phyloP scores from a whole-genome alignment of 2,888 invertebrate genomes.

The Gastracanthus pulcherrimus region DNA sequence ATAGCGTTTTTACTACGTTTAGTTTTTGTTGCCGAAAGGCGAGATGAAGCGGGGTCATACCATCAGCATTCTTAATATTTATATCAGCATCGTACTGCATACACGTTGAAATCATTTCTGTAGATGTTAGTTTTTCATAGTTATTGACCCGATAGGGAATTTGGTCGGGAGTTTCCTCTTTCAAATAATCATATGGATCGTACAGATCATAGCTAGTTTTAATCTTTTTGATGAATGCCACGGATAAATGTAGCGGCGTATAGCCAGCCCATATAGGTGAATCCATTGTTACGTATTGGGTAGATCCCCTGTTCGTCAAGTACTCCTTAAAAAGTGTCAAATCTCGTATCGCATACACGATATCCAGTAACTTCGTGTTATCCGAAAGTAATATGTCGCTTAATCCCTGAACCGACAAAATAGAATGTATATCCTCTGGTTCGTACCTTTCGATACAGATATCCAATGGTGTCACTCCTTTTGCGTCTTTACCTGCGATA shows the following conservation, averaged over 20 bases:
- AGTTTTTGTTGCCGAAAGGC: neutral
- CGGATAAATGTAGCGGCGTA: neutral
- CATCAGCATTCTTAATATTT: neutral
- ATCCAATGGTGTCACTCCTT: constrained; percentile 2
- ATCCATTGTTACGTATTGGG: neutral
- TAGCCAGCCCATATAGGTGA: neutral
- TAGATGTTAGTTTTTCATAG: too few relatives aligned
- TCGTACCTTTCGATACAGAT: neutral
- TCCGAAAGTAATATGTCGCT: neutral
- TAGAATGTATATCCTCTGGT: neutral
- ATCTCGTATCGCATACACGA: neutral
- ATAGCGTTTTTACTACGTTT: neutral
- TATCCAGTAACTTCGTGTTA: neutral
- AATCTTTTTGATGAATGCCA: neutral
- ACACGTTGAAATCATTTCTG: too few relatives aligned
- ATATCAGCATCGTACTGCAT: too few relatives aligned
- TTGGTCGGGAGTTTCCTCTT: too few relatives aligned
- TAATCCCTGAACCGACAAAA: neutral
- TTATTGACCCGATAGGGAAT: too few relatives aligned
- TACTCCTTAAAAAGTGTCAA: neutral
- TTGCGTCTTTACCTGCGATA: neutral
- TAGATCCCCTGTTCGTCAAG: too few relatives aligned
- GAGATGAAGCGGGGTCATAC: neutral
- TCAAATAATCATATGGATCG: too few relatives aligned
- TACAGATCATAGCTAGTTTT: neutral